phyloP scores from a whole-genome alignment of 2,797 vertebrate genomes.

The Acridotheres tristis region DNA sequence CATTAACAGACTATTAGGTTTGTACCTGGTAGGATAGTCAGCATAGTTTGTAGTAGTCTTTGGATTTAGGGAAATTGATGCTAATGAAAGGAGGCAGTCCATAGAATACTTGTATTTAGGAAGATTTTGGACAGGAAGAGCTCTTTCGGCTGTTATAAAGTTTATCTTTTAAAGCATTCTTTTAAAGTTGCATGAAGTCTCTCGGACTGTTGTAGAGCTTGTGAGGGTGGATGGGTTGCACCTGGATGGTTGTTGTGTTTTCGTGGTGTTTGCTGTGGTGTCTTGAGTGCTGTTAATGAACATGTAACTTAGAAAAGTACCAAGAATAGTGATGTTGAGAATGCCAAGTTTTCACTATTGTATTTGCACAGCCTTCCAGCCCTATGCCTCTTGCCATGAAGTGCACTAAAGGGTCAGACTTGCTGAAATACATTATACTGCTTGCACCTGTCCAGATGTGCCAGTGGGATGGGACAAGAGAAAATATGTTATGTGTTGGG shows the following conservation, averaged over 20 bases:
- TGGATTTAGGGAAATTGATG: background rate
- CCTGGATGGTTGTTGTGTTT: background rate
- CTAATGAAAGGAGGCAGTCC: background rate
- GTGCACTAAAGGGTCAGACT: background rate
- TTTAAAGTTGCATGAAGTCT: background rate
- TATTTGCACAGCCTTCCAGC: background rate
- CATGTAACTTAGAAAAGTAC: background rate
- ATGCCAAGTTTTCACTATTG: background rate
- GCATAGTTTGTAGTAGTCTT: background rate
- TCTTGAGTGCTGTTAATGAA: background rate
- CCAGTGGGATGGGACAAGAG: background rate
- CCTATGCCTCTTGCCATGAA: background rate
- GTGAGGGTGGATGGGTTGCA: background rate
- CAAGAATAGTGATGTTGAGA: background rate
- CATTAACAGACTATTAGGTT: background rate
- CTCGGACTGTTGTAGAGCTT: background rate
- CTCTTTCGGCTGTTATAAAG: background rate
- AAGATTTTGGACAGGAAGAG: background rate
- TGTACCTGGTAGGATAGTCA: background rate
- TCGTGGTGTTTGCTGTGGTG: accelerated
- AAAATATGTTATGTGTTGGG: background rate
- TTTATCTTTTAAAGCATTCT: background rate
- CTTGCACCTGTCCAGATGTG: background rate
- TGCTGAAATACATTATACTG: background rate
- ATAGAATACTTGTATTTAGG: background rate